Evolutionary conservation across 2,888 invertebrate genomes (phyloP).

Genomic region (Cerastis rubricosa): DNA sequence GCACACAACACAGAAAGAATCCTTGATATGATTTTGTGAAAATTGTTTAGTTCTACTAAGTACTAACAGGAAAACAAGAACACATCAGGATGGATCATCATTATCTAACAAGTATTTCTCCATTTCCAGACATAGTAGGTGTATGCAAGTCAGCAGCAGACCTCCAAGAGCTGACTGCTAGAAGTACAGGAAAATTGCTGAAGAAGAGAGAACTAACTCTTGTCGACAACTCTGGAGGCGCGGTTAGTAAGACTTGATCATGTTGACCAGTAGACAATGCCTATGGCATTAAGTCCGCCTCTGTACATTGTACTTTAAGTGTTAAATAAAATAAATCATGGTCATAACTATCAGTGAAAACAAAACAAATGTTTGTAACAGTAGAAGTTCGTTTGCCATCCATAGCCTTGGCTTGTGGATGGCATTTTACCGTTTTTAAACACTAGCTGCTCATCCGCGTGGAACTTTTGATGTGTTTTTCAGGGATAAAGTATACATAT

Average conservation of each 20-base stretch:
- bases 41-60: background rate
- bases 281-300: too few species aligned
- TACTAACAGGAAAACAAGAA: background rate
- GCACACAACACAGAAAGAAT: background rate
- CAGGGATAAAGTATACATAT: too few species aligned
- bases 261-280: too few species aligned
- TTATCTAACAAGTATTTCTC: background rate
- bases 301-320: too few species aligned
- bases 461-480: too few species aligned
- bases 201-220: conserved; percentile 97
- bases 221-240: conserved; percentile 95
- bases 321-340: too few species aligned
- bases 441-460: background rate
- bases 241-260: conserved; percentile 79
- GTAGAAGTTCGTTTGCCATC: background rate
- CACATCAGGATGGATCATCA: too few species aligned
- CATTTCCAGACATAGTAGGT: conserved; percentile 95
- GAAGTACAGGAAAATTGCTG: conserved; percentile 94
- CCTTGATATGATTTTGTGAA: background rate
- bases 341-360: background rate
- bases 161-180: conserved; percentile 93
- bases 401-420: background rate
- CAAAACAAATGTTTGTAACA: background rate
- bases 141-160: conserved; percentile 95
- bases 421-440: background rate